Base-by-base conservation (phyloP, 2,888 invertebrate genomes). In the Aethes cnicana region DNA sequence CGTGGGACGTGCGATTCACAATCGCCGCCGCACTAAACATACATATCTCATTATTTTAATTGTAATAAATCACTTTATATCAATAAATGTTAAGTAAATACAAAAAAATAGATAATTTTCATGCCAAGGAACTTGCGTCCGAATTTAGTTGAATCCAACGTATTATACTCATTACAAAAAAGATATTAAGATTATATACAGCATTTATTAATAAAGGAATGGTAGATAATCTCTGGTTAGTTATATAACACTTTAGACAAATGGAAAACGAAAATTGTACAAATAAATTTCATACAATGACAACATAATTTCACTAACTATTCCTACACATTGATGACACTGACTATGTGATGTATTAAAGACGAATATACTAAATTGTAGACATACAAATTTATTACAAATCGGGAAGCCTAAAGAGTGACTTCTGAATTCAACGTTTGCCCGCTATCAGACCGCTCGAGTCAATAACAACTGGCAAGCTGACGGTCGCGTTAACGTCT, bases 1-100 rank as follows among this genome's bases (percentile, higher is more conserved):
- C 67, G 63, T 69, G 63, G 56, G 62, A 71, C 76, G 74, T 59
- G 68, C 70, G 82, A 79, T 82, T 83, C 72, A 70, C 62, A 83
- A 82, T 66, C 81, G 72, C 60, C 56, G 69, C 63, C 59, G 68
- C 68, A 63, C 64, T n/a, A 59, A 7, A 58, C 57, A 11, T 56
- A 61, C 55, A 64, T 67, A 64, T 62, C 59, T 53, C 48, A 16
- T 47, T 61, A 61, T 58, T 35, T 39, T 53, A 65, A 61, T 57
- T 58, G 62, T 64, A 59, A 66, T 63, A 63, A 62, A 59, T 62
- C 60, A 66, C 62, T 59, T 47, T 48, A 17, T 33, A 56, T 56
- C 60, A 50, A 53, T 58, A 61, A 61, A 53, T 60, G 55, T 62
- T 63, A 57, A 59, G 65, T 65, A 63, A 53, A 64, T 58, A 47